These are phyloP conservation scores for Asobara japonica DNA, from an alignment of 1,140 invertebrate genomes.

Conservation along the genomic window DNA sequence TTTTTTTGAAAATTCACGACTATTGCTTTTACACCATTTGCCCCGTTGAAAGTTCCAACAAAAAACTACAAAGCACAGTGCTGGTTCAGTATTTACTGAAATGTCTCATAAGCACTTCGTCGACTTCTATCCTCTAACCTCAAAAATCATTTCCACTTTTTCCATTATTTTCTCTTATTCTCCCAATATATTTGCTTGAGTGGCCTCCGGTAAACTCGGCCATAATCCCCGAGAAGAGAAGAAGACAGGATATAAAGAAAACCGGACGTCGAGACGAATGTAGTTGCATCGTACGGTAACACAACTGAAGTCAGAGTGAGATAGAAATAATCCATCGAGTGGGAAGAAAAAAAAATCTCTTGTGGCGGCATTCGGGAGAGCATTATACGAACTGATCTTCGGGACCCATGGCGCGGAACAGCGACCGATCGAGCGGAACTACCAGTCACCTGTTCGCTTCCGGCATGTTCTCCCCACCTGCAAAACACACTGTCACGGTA, in stretches of 20 bases:
- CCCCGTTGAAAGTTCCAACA: too few species aligned
- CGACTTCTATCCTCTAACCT: background rate
- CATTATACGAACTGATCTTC: slow-evolving; percentile 59
- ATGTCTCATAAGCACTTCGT: background rate
- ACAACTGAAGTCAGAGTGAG: background rate
- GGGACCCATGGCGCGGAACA: slow-evolving; percentile 64
- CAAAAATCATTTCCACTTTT: background rate
- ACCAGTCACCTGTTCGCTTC: slow-evolving; percentile 67
- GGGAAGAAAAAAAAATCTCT: background rate
- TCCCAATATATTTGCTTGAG: slow-evolving; percentile 4
- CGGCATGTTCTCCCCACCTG: slow-evolving; percentile 53
- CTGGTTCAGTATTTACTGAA: background rate
- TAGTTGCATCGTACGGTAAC: background rate
- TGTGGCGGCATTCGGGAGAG: slow-evolving; percentile 16
- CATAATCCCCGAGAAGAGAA: slow-evolving; percentile 1
- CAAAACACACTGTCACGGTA: slow-evolving; percentile 4
- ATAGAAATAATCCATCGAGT: background rate
- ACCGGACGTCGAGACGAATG: slow-evolving; percentile 2
- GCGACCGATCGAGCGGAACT: slow-evolving; percentile 66
- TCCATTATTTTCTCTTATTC: background rate
- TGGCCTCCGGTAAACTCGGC: background rate
- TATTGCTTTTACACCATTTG: too few species aligned
- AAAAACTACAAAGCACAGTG: too few species aligned
- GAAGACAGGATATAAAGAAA: slow-evolving; percentile 17
- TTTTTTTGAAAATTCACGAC: too few species aligned